Percentiles rank a stretch among this genome's conserved stretches.
Conservation (phyloP, 2,797 vertebrate genomes). For the Diplodus puntazzo region DNA sequence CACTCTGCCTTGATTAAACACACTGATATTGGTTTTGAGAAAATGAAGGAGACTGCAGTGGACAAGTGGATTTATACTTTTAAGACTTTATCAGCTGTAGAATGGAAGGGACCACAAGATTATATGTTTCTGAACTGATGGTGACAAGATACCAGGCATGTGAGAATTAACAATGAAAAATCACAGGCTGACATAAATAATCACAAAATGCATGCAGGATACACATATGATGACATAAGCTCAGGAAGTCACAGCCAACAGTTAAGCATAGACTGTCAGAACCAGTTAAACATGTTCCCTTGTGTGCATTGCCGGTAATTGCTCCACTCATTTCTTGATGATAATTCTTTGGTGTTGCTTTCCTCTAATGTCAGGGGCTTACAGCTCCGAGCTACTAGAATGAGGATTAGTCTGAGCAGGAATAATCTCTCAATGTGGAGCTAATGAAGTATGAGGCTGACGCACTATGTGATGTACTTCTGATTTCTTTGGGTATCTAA, state of each 20-base stretch:
- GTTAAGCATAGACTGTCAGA: not conserved
- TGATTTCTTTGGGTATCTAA: too few relatives aligned
- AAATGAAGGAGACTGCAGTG: not conserved
- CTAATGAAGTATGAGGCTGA: constrained; percentile 32
- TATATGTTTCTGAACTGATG: not conserved
- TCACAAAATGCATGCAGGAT: too few relatives aligned
- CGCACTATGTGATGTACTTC: too few relatives aligned
- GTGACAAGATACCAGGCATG: not conserved
- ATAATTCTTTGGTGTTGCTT: constrained; percentile 31
- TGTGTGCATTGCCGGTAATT: constrained; percentile 37
- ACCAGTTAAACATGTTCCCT: constrained; percentile 2
- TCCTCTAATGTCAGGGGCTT: constrained; percentile 41
- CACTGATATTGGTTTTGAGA: constrained; percentile 7
- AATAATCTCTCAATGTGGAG: constrained; percentile 48
- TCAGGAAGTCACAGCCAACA: not conserved
- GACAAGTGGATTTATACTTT: not conserved
- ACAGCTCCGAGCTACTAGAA: constrained; percentile 31
- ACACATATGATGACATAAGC: not conserved
- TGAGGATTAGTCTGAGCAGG: constrained; percentile 33
- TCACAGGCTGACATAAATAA: not conserved
- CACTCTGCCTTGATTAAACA: constrained; percentile 7
- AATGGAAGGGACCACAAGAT: not conserved
- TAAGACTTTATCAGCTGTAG: not conserved
- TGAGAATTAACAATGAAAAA: not conserved
- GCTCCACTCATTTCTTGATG: constrained; percentile 28